Conservation (phyloP, 2,888 invertebrate species). For the Magallana nippona region DNA sequence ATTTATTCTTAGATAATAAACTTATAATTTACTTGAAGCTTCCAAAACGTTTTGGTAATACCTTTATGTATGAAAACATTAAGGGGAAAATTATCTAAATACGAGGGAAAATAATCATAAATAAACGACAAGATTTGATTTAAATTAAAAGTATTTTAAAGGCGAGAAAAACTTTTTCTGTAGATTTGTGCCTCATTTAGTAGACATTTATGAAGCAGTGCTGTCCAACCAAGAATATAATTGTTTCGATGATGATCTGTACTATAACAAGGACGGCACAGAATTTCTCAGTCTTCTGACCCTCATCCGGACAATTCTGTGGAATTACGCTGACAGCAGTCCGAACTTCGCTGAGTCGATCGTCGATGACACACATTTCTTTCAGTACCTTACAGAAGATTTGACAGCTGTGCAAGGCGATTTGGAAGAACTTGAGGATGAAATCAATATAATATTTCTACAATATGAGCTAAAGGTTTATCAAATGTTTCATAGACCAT, state of each 20-base stretch:
- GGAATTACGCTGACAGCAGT: slow-evolving; percentile 65
- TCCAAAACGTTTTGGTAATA: too few relatives aligned
- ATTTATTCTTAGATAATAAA: too few relatives aligned
- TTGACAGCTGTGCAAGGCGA: slow-evolving; percentile 33
- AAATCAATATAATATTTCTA: not conserved
- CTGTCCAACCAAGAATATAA: not conserved
- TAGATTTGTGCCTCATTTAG: slow-evolving; percentile 41
- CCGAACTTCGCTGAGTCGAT: slow-evolving; percentile 55
- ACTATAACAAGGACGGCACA: slow-evolving; percentile 31
- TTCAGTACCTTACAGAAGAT: slow-evolving; percentile 41
- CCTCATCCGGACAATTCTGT: slow-evolving; percentile 56
- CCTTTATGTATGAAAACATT: too few relatives aligned
- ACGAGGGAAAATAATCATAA: too few relatives aligned
- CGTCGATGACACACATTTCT: slow-evolving; percentile 46
- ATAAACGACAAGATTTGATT: too few relatives aligned
- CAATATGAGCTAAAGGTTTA: not conserved
- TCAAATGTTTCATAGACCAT: not conserved
- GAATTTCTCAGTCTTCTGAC: slow-evolving; percentile 20
- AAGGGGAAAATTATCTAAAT: too few relatives aligned
- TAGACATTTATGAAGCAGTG: slow-evolving; percentile 36
- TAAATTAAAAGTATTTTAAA: too few relatives aligned
- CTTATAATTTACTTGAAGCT: too few relatives aligned
- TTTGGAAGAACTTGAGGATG: slow-evolving; percentile 25
- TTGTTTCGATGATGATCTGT: slow-evolving; percentile 21
- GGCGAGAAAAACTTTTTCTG: too few relatives aligned